Base-by-base conservation (phyloP, 2,113 vertebrate genomes). In the Sylvia atricapilla region DNA sequence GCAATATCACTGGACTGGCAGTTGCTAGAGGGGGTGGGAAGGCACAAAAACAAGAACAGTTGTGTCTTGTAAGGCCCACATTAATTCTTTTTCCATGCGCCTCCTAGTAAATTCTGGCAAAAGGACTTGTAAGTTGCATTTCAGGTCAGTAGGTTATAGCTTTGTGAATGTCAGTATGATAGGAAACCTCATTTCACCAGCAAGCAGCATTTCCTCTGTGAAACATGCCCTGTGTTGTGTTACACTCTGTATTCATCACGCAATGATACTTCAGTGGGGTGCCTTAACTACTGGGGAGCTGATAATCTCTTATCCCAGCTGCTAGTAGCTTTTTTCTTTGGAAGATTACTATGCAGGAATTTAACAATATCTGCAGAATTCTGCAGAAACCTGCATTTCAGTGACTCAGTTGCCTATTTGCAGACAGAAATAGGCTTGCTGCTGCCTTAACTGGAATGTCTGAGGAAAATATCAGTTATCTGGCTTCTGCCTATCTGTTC, bases 331-430 rank as follows among this genome's bases (percentile, higher is more conserved):
- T 59, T 55, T 47, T 31, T 31, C 17, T 44, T 37, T 35, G 6
- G 3, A 75, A 78, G 43, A 80, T 84, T 74, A 77, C 18, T 75
- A 56, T 8, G 10, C 47, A 60, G 20, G 28, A 19, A 87, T 84
- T 58, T 84, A 76, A 31, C 0, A 0, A 49, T 27, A 37, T 35
- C 37, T 15, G 1, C 27, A 52, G 44, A 89, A 55, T 44, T 81
- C 68, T 64, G 21, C 33, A 89, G 64, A 91, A 92, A 74, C 13
- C 33, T 72, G 9, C 8, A 35, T 72, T 93, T 84, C n/a, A 46
- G 53, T 52, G 35, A 27, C 35, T 93, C 8, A 0, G 35, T 39
- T 39, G 22, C 30, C 37, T 84, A 20, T 84, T 53, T 75, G 63
- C 37, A 80, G 56, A 37, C 21, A 90, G 27, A 88, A 80, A 44